These are phyloP conservation scores for Pachyuromys duprasi DNA, from an alignment of 2,797 vertebrate species.

Conservation along the genomic window DNA sequence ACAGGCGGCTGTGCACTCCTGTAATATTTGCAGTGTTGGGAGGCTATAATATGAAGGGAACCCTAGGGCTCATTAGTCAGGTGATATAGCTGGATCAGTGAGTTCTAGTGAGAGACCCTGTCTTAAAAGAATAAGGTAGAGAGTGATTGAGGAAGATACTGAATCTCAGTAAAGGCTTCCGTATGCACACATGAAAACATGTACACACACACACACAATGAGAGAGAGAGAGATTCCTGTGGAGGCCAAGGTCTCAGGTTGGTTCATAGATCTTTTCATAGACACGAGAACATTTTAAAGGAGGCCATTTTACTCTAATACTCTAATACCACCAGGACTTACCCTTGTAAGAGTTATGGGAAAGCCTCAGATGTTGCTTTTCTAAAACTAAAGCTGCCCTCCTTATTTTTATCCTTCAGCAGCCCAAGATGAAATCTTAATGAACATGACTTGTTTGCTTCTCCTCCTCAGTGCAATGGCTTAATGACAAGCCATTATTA, in stretches of 20 bases:
- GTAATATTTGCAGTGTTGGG: background rate
- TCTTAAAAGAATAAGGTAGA: background rate
- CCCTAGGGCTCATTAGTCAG: background rate
- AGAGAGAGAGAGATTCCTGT: background rate
- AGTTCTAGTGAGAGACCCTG: background rate
- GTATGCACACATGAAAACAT: too few relatives aligned
- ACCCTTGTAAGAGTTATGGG: background rate
- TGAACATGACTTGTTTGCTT: background rate
- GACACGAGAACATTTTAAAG: background rate
- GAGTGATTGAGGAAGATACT: background rate
- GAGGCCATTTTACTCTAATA: background rate
- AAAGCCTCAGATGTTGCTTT: background rate
- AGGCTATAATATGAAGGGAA: background rate
- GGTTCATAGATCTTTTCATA: background rate
- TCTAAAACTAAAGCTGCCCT: slow-evolving; percentile 12
- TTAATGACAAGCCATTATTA: slow-evolving; percentile 60
- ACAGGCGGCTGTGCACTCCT: background rate
- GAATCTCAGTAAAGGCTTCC: background rate
- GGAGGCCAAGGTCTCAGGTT: background rate
- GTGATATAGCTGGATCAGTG: background rate
- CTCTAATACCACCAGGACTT: background rate
- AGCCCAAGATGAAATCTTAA: background rate
- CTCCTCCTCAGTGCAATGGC: background rate
- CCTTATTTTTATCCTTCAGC: background rate
- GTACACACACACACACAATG: background rate